Base-by-base conservation (phyloP, 2,888 invertebrate species). In the Netelia fuscicornis region DNA sequence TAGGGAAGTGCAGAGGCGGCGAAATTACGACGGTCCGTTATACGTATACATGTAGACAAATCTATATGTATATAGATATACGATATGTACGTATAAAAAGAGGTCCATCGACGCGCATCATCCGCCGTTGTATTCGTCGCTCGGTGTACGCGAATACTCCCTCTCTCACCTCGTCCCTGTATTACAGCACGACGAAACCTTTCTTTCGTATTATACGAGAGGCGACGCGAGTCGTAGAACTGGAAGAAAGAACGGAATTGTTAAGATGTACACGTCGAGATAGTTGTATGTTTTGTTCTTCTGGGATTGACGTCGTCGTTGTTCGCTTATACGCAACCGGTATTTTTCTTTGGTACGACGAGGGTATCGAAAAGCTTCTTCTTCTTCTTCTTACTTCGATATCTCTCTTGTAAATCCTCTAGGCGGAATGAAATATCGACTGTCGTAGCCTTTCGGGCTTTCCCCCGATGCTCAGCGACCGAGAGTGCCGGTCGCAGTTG, bases 1-100 rank as follows among this genome's bases (percentile, higher is more conserved):
- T 90, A 90, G 91, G 90, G 91, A 91, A 91, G 91, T 91, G 88
- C 90, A 89, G 90, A 87, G 90, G 91, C 89, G 89, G 78, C 74
- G 75, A 81, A 85, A 85, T 86, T 86, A 85, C 75, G 71, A 54
- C 70, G 54, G 72, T 54, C 62, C 62, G 2, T 72, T 78, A 78
- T 75, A 81, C 65, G 52, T 81, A 65, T 48, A 67, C 17, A 60
- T 71, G 58, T 64, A 58, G 20, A 77, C 30, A 81, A 56, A 78
- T 84, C 13, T 81, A 60, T 44, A 30, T 62, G 62, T 3, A 13
- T 20, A 42, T 54, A 65, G 17, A 58, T 20, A 58, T 58, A 20
- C 10, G 10, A 48, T 48, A 48, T 48, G 13, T 48, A 13, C 13
- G 13, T 48, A 48, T 48, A 48, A 48, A 48, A 10, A 48, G 48